Percentiles rank a stretch among this genome's conserved stretches.
phyloP scores from a whole-genome alignment of 2,797 vertebrate species.

The Alectoris magna region DNA sequence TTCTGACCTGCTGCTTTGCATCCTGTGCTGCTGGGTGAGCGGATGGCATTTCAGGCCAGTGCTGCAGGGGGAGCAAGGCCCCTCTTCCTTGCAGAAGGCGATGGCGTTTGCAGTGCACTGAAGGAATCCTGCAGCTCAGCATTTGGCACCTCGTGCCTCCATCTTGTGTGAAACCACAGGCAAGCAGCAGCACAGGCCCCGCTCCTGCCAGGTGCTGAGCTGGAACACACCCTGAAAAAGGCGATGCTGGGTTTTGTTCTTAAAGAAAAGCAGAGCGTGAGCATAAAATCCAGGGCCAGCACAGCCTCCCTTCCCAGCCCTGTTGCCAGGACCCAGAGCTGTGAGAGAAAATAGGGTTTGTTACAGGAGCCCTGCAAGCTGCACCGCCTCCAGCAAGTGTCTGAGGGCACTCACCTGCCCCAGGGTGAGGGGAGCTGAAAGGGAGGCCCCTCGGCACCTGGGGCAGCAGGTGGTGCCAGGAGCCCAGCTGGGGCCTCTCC shows the following conservation, averaged over 20 bases:
- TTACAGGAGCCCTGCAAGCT: background rate
- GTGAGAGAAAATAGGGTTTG: accelerated
- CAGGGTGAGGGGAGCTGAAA: background rate
- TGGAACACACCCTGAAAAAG: accelerated
- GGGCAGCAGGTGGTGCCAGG: too few species aligned
- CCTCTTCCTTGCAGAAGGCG: background rate
- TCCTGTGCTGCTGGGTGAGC: background rate
- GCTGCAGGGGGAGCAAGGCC: background rate
- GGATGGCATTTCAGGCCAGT: background rate
- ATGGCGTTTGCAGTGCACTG: too few species aligned
- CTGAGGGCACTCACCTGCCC: background rate
- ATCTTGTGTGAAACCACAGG: accelerated
- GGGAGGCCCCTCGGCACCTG: accelerated
- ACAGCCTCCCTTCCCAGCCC: background rate
- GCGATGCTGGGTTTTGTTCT: accelerated
- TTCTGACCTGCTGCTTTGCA: background rate
- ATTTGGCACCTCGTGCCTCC: accelerated
- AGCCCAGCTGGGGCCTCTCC: background rate
- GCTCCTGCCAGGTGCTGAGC: too few species aligned
- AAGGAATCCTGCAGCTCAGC: accelerated
- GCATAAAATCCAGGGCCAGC: accelerated
- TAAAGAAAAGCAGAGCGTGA: background rate
- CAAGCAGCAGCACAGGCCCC: accelerated
- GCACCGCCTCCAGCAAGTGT: too few species aligned
- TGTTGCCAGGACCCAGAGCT: accelerated